These are phyloP conservation scores for Pteria penguin DNA, from an alignment of 2,888 invertebrate genomes.

Conservation along the genomic window DNA sequence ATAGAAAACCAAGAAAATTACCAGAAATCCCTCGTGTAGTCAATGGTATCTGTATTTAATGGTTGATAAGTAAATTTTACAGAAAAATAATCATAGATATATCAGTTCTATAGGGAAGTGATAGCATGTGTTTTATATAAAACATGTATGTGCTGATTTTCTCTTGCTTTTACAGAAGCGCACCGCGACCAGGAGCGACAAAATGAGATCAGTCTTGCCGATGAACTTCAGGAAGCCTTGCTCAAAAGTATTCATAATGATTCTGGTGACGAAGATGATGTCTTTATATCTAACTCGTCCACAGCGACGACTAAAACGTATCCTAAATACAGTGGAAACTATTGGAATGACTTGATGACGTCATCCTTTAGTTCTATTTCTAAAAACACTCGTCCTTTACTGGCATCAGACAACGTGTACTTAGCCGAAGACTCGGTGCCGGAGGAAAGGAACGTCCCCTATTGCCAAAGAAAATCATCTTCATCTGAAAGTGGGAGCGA, in stretches of 20 bases:
- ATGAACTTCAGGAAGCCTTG: slow-evolving; percentile 69
- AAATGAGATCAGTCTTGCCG: slow-evolving; percentile 69
- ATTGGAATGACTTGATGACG: slow-evolving; percentile 54
- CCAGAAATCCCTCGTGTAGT: slow-evolving; percentile 70
- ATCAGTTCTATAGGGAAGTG: no score
- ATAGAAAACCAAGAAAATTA: slow-evolving; percentile 64
- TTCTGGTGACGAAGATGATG: slow-evolving; percentile 56
- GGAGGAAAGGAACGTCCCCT: slow-evolving; percentile 9
- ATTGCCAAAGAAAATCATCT: neutral
- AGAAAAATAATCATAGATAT: no score
- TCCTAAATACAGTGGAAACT: slow-evolving; percentile 60
- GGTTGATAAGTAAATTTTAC: no score
- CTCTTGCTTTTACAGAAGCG: no score
- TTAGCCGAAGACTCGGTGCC: slow-evolving; percentile 84
- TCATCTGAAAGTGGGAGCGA: neutral
- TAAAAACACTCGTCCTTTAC: slow-evolving; percentile 59
- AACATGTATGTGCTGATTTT: no score
- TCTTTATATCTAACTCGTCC: slow-evolving; percentile 53
- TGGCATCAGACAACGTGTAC: slow-evolving; percentile 81
- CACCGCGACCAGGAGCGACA: no score
- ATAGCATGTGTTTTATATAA: no score
- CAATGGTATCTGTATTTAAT: no score
- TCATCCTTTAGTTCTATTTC: slow-evolving; percentile 63
- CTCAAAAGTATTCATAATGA: slow-evolving; percentile 44
- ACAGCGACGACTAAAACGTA: slow-evolving; percentile 44